phyloP scores from a whole-genome alignment of 2,888 invertebrate species.

The Prostheceraeus crozeri region DNA sequence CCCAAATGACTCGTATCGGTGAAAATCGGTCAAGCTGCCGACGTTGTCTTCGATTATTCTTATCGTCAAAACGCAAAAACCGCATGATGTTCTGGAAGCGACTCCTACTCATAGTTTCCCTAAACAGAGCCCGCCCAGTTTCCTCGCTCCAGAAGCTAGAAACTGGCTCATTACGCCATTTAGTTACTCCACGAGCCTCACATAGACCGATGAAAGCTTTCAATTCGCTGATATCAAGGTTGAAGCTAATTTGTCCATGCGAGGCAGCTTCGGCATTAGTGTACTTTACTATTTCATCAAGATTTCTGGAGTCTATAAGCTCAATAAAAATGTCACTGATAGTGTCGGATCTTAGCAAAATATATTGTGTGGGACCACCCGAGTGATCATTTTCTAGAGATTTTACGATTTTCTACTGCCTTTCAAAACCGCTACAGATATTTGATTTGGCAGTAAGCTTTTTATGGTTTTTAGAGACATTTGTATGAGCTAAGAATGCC shows the following conservation, averaged over 20 bases:
- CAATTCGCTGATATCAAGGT: background rate
- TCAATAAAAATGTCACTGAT: too few species aligned
- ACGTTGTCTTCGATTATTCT: constrained; percentile 17
- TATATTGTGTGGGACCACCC: too few species aligned
- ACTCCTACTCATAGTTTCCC: constrained; percentile 4
- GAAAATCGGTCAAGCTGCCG: constrained; percentile 2
- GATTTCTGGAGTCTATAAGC: too few species aligned
- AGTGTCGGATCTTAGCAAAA: too few species aligned
- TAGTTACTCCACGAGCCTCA: background rate
- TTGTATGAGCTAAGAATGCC: too few species aligned
- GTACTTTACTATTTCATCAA: too few species aligned
- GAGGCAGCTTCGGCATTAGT: background rate
- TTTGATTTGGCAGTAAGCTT: too few species aligned
- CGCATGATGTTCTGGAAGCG: constrained; percentile 18
- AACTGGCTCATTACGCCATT: constrained; percentile 1
- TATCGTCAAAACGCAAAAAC: constrained; percentile 21
- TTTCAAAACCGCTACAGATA: too few species aligned
- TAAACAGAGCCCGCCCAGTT: constrained; percentile 11
- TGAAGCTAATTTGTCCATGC: background rate
- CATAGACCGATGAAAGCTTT: constrained; percentile 1
- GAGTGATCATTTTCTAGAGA: too few species aligned
- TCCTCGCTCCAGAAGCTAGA: constrained; percentile 22
- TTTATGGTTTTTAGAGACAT: too few species aligned
- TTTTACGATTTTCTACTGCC: too few species aligned
- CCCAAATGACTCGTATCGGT: constrained; percentile 6